Evolutionary conservation across 23 tunicate genomes (phyloP), one percentile per base, ranked within the genome.

Genomic region (Clavelina lepadiformis): DNA sequence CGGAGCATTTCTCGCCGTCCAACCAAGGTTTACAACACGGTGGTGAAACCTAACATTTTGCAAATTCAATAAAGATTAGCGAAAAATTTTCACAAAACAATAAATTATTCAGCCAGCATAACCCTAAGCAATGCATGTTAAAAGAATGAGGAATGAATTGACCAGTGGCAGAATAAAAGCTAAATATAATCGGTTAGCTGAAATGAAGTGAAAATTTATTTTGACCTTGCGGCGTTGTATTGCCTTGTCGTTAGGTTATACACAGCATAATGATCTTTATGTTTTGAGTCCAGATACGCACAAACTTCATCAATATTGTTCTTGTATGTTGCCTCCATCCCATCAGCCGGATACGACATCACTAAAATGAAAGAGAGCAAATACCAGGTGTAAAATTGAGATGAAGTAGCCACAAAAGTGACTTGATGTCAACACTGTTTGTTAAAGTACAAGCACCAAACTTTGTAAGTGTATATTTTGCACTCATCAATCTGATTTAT

Each of bases 331-430:
- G 91, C 80, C 51, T 89, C 85, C 69, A 89, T 61, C 1, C 97
- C 97, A 13, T 89, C 97, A 27, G 97, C 88, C 15, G 97, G 97
- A 31, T 28, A 81, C 28, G 97, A 89, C 97, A 89, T 89, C 33
- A 89, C 97, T 87, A 29, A 0, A 76, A 33, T 3, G 28, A 27
- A 68, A 25, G 59, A n/a, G n/a, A n/a, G n/a, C n/a, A n/a, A n/a
- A n/a, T n/a, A n/a, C n/a, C n/a, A n/a, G n/a, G n/a, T n/a, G n/a
- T n/a, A n/a, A n/a, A n/a, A n/a, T n/a, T n/a, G n/a, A n/a, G n/a
- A n/a, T n/a, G n/a, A n/a, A n/a, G n/a, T n/a, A n/a, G n/a, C n/a
- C n/a, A n/a, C n/a, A n/a, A n/a, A n/a, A n/a, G n/a, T n/a, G n/a
- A n/a, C n/a, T n/a, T n/a, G n/a, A n/a, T n/a, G n/a, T n/a, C n/a